A percentile compares a stretch with the other conserved stretches of the same genome.
These are phyloP conservation scores for Ganaspis brasiliensis DNA, from an alignment of 2,888 invertebrate genomes.

Conservation along the genomic window DNA sequence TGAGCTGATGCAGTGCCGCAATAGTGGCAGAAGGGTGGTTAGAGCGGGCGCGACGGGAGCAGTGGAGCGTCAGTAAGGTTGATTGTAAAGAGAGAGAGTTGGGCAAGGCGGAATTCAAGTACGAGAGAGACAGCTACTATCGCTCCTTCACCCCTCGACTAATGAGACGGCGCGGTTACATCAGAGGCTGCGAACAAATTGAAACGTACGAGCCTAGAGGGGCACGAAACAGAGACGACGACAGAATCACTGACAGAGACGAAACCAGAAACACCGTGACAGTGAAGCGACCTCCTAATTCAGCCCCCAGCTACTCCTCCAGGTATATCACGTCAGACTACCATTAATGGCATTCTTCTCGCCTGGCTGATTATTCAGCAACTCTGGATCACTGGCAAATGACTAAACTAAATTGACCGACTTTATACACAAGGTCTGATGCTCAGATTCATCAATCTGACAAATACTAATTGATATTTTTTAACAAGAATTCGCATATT, in stretches of 20 bases:
- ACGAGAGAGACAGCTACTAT: constrained; percentile 21
- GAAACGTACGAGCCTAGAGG: constrained; percentile 78
- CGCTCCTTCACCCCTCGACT: constrained; percentile 72
- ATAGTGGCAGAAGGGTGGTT: constrained; percentile 57
- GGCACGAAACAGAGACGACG: constrained; percentile 61
- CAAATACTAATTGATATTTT: not conserved
- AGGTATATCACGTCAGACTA: constrained; percentile 34
- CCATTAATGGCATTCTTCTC: constrained; percentile 35
- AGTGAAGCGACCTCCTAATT: constrained; percentile 48
- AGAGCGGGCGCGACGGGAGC: constrained; percentile 49
- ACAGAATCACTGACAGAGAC: constrained; percentile 62
- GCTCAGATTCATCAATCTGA: not conserved
- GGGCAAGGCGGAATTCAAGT: constrained; percentile 40
- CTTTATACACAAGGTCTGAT: not conserved
- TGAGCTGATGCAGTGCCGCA: constrained; percentile 31
- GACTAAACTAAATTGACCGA: not conserved
- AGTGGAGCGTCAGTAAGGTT: constrained; percentile 73
- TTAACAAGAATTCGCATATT: not conserved
- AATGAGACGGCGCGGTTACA: constrained; percentile 79
- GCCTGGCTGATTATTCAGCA: constrained; percentile 25
- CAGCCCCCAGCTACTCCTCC: constrained; percentile 29
- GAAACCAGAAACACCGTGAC: constrained; percentile 61
- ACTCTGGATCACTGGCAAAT: constrained; percentile 11
- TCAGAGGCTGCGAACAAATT: constrained; percentile 78
- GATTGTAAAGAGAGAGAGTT: constrained; percentile 73